These are phyloP conservation scores for Icerya purchasi DNA, from an alignment of 2,888 invertebrate genomes.

Conservation along the genomic window DNA sequence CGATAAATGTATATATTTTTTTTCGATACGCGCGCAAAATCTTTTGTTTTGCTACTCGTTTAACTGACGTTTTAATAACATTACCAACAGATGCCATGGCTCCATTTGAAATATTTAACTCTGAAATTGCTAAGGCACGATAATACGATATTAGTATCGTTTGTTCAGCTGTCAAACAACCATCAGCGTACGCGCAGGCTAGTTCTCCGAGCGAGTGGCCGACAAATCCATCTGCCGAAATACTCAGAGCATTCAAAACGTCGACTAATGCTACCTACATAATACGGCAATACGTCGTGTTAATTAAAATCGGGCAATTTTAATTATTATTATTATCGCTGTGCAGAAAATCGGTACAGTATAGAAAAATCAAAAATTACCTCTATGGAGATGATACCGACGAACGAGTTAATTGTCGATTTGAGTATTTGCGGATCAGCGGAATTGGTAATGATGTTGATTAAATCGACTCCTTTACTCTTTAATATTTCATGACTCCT, in stretches of 20 bases:
- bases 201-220: slow-evolving; percentile 44
- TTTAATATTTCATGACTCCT: slow-evolving; percentile 34
- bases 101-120: slow-evolving; percentile 25
- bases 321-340: too few relatives aligned
- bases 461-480: slow-evolving; percentile 37
- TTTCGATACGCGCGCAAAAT: too few relatives aligned
- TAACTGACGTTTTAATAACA: too few relatives aligned
- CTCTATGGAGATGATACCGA: slow-evolving; percentile 47
- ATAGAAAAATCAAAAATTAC: too few relatives aligned
- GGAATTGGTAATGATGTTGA: slow-evolving; percentile 33
- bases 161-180: slow-evolving; percentile 36
- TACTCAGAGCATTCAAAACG: slow-evolving; percentile 34
- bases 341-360: too few relatives aligned
- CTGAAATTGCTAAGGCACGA: slow-evolving; percentile 29
- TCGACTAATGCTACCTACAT: slow-evolving; percentile 40
- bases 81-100: slow-evolving; percentile 33
- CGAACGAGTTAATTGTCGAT: slow-evolving; percentile 45
- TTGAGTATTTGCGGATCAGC: slow-evolving; percentile 38
- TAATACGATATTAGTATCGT: slow-evolving; percentile 36
- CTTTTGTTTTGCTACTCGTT: too few relatives aligned
- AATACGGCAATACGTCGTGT: too few relatives aligned
- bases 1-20: too few relatives aligned
- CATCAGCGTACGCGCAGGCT: slow-evolving; percentile 41
- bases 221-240: slow-evolving; percentile 49
- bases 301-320: too few relatives aligned